Conservation (phyloP, 2,797 vertebrate genomes). For the Chaetophractus vellerosus region DNA sequence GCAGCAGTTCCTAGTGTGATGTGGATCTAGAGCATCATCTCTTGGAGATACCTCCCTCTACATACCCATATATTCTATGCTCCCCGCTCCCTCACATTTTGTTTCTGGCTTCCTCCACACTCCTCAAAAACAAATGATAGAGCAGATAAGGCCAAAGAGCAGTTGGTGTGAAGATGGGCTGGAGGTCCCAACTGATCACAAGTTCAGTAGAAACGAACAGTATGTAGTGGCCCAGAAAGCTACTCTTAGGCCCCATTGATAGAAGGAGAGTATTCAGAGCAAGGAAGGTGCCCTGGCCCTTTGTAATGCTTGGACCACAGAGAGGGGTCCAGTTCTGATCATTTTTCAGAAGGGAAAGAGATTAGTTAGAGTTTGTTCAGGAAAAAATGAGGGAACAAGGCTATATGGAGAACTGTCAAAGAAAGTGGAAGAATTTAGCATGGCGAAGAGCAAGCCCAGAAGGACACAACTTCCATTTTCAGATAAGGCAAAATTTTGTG, state of each 20-base stretch:
- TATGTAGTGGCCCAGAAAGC: background rate
- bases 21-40: background rate
- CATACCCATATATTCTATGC: background rate
- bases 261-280: background rate
- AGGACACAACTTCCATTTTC: constrained; percentile 16
- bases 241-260: background rate
- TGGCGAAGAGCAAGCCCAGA: constrained; percentile 22
- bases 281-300: background rate
- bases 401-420: background rate
- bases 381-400: background rate
- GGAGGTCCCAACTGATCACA: background rate
- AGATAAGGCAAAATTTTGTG: constrained; percentile 11
- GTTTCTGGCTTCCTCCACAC: background rate
- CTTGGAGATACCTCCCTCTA: background rate
- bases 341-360: constrained; percentile 47
- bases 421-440: background rate
- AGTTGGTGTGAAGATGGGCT: background rate
- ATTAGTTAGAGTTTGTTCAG: background rate
- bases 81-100: background rate
- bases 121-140: background rate
- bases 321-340: background rate
- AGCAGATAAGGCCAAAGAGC: background rate
- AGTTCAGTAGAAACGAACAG: background rate
- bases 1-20: background rate
- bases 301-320: background rate